A percentile compares a stretch with the other conserved stretches of the same genome.
phyloP scores from a whole-genome alignment of 2,797 vertebrate genomes.

The Cichlasoma orientale region DNA sequence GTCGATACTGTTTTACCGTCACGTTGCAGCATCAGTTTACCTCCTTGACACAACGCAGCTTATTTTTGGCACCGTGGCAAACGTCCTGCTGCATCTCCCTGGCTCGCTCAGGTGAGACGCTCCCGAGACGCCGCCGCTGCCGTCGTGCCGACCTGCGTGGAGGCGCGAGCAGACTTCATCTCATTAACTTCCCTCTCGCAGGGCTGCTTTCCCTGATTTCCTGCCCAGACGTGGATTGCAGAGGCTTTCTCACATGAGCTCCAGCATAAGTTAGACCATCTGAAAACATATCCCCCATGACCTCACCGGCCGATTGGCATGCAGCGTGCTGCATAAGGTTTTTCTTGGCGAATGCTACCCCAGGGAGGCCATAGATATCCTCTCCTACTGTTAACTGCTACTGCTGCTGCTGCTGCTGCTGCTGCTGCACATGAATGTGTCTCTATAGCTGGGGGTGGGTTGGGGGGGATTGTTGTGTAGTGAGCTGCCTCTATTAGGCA shows the following conservation, averaged over 20 bases:
- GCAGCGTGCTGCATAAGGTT: conserved; percentile 69
- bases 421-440: conserved; percentile 57
- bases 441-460: conserved; percentile 59
- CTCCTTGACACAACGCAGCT: conserved; percentile 50
- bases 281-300: conserved; percentile 74
- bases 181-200: conserved; percentile 56
- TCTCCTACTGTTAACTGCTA: conserved; percentile 51
- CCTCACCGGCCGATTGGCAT: conserved; percentile 63
- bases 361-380: conserved; percentile 72
- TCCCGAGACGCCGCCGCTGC: conserved; percentile 18
- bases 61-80: conserved; percentile 44
- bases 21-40: conserved; percentile 56
- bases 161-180: conserved; percentile 46
- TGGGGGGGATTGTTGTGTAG: conserved; percentile 56
- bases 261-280: conserved; percentile 73
- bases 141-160: conserved; percentile 6
- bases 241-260: conserved; percentile 64
- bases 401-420: conserved; percentile 38
- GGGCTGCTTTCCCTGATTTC: conserved; percentile 53
- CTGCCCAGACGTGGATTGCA: conserved; percentile 55
- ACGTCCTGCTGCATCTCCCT: conserved; percentile 23
- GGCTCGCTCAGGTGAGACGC: conserved; percentile 46
- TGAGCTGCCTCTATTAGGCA: conserved; percentile 71
- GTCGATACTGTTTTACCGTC: conserved; percentile 54
- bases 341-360: conserved; percentile 71